Percentiles rank a stretch among this genome's conserved stretches.
phyloP scores from a whole-genome alignment of 2,888 invertebrate species.

The Aporophyla lueneburgensis region DNA sequence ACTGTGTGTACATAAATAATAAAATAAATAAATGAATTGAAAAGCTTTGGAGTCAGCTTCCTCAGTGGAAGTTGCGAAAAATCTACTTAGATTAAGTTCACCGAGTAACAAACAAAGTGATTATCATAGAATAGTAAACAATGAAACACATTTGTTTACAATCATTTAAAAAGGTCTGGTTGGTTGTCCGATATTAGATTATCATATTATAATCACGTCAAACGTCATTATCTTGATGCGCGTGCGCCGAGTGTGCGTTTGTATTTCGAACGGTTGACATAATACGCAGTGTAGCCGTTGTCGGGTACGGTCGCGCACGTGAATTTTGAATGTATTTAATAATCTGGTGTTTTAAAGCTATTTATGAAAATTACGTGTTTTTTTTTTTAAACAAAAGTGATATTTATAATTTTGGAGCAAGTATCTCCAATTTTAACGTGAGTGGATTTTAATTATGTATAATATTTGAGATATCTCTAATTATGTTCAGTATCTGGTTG shows the following conservation, averaged over 20 bases:
- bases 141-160: background rate
- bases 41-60: too few species aligned
- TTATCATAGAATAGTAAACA: background rate
- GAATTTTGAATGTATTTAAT: background rate
- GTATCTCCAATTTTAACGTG: background rate
- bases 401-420: background rate
- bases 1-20: too few species aligned
- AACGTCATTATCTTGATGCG: constrained; percentile 16
- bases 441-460: constrained; percentile 18
- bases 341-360: background rate
- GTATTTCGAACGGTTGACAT: background rate
- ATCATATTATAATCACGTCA: background rate
- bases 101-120: background rate
- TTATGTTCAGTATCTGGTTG: too few species aligned
- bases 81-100: too few species aligned
- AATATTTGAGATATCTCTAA: too few species aligned
- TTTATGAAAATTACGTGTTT: background rate
- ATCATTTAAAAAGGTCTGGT: background rate
- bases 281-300: background rate
- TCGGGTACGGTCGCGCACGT: background rate
- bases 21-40: too few species aligned
- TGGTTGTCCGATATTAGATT: background rate
- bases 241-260: background rate
- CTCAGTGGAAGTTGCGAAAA: too few species aligned
- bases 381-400: constrained; percentile 2